Base-by-base conservation (phyloP, 1,140 invertebrate species). In the Polypedilum pembai region DNA sequence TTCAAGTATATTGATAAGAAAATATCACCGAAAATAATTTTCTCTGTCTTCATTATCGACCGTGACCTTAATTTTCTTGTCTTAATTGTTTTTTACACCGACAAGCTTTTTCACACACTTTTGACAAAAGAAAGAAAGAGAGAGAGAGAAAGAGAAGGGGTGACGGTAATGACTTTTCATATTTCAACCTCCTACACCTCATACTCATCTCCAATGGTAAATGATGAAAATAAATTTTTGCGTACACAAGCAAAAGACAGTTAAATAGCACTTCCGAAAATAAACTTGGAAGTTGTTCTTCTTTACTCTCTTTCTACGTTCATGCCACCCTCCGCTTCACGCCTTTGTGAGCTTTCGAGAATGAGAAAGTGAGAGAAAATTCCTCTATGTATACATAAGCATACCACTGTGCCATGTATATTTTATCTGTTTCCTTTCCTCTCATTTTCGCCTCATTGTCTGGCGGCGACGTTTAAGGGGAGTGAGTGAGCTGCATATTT, bases 51-150 rank as follows among this genome's bases (percentile, higher is more conserved):
- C 3, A 56, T 56, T 18, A 18, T 69, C 65, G 65, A 69, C 65
- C 65, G 18, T 69, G 65, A 69, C 65, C 65, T 69, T 18, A 8
- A 18, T 69, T 69, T 21, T 18, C 20, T 21, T 69, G 17, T 69
- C 65, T 69, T 69, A 69, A 69, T 69, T 69, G 65, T 69, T 69
- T 69, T 18, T 20, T 69, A 69, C 18, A 21, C 18, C 12, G 45
- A 56, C 12, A 15, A 45, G 41, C 41, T 12, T 12, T 45, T 45
- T 56, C 4, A 56, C 4, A 56, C n/a, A 12, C 15, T 56, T 56
- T 56, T 12, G 45, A n/a, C 12, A n/a, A n/a, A n/a, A n/a, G n/a
- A n/a, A n/a, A n/a, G 45, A 15, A 15, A n/a, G 45, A 33, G 24
- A 33, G 5, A 33, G 24, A 33, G 5, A 33, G 15, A 56, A 12